phyloP scores from a whole-genome alignment of 2,797 vertebrate genomes.

The Luscinia megarhynchos region DNA sequence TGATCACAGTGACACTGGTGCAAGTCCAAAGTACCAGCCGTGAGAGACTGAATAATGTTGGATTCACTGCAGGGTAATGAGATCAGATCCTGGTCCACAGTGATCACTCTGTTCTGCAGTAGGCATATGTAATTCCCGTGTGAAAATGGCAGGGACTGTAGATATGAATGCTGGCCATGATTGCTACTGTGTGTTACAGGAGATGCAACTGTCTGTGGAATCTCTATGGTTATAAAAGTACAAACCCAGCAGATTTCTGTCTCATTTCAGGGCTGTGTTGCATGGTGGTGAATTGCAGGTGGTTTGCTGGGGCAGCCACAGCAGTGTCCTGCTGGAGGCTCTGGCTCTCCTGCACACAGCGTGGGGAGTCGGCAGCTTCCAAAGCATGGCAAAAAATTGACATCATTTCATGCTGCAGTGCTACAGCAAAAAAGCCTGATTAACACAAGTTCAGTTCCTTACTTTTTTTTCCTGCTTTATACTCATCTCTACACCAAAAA shows the following conservation, averaged over 20 bases:
- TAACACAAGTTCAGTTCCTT: background rate
- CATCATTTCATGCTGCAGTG: background rate
- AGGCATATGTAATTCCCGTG: accelerated
- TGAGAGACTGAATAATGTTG: conserved; percentile 15
- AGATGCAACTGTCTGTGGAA: background rate
- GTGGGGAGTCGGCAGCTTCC: background rate
- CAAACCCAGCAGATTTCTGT: background rate
- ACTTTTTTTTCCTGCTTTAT: background rate
- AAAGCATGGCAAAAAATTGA: background rate
- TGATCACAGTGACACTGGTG: background rate
- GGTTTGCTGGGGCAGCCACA: background rate
- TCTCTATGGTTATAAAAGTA: background rate
- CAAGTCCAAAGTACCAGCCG: background rate
- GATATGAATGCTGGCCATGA: background rate
- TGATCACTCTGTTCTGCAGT: background rate
- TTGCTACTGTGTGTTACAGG: background rate
- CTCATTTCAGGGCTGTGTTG: accelerated
- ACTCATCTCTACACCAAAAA: background rate
- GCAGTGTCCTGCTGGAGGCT: background rate
- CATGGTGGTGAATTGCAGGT: background rate
- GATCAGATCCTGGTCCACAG: background rate
- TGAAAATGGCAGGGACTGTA: background rate
- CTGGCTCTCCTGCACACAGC: background rate
- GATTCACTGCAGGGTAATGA: conserved; percentile 35
- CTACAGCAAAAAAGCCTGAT: background rate